Evolutionary conservation across 1,140 invertebrate genomes (phyloP), one percentile per base, ranked within the genome.

Genomic region (Lutraria rhynchaena): DNA sequence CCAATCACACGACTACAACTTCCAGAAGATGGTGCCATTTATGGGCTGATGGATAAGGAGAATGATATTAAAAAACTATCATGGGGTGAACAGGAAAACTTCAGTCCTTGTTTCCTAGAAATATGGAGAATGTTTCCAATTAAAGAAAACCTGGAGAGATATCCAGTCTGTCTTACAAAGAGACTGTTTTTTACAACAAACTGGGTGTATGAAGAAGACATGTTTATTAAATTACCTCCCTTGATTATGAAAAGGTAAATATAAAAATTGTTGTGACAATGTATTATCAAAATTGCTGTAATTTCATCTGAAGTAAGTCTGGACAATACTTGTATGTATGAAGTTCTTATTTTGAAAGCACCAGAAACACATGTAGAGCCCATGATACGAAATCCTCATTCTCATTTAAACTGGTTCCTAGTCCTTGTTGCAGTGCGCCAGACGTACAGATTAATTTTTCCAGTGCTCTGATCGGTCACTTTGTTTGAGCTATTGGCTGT

Each of bases 131-230:
- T 87, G 13, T 71, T 83, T 51, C 89, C 88, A 9, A 82, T 89
- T 3, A 87, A 89, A 53, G 88, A 90, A 53, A 86, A 86, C 29
- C 49, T 91, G 13, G 87, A 90, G 13, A 83, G 85, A 49, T 63
- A 89, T 13, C 33, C 87, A 22, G 82, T 91, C 0, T 91, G 90
- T 81, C 73, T 84, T 24, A 82, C 87, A 5, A 86, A 87, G 13
- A 74, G 89, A 19, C 65, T 89, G 27, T 86, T 90, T 63, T 89
- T 89, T 84, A 86, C 85, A 0, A 83, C 87, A 0, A 89, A 89
- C 0, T 89, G 89, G 90, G 85, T 85, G 15, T 85, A 88, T 63
- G 89, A 90, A 78, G 89, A 90, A 61, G 89, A 91, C 69, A 83
- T 87, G 55, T 85, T 87, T 31, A 83, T 89, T 27, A 89, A 89